These are phyloP conservation scores for Ectropis grisescens DNA, from an alignment of 1,140 invertebrate species.

Conservation along the genomic window DNA sequence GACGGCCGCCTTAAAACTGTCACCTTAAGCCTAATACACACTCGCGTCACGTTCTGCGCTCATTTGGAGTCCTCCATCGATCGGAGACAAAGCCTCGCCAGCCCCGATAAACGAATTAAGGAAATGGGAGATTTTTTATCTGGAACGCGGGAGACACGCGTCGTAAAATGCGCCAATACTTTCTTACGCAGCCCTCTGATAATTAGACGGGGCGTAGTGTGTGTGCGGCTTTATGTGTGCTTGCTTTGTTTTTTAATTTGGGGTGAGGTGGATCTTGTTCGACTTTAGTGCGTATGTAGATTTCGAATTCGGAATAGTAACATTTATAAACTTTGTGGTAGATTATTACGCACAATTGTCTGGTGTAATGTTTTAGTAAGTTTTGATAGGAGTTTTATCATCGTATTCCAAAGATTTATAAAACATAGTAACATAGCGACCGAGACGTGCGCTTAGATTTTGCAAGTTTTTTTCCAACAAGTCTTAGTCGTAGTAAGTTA, in stretches of 20 bases:
- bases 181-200: conserved; percentile 65
- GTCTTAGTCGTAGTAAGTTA: too few relatives aligned
- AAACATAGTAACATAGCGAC: too few relatives aligned
- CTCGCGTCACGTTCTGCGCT: conserved; percentile 58
- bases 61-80: conserved; percentile 63
- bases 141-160: conserved; percentile 51
- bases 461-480: too few relatives aligned
- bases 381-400: too few relatives aligned
- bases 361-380: too few relatives aligned
- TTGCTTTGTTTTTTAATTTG: conserved; percentile 52
- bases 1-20: conserved; percentile 21
- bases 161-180: conserved; percentile 65
- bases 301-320: too few relatives aligned
- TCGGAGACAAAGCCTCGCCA: conserved; percentile 64
- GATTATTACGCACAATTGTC: too few relatives aligned
- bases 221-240: conserved; percentile 22
- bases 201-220: conserved; percentile 38
- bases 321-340: too few relatives aligned
- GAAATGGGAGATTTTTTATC: conserved; percentile 70
- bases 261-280: conserved; percentile 7
- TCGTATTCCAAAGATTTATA: too few relatives aligned
- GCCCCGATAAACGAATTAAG: conserved; percentile 68
- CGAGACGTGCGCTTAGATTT: too few relatives aligned
- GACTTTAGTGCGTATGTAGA: too few relatives aligned
- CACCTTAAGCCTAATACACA: conserved; percentile 52